Conservation (phyloP, 1,140 invertebrate genomes). For the Bombus superbus region DNA sequence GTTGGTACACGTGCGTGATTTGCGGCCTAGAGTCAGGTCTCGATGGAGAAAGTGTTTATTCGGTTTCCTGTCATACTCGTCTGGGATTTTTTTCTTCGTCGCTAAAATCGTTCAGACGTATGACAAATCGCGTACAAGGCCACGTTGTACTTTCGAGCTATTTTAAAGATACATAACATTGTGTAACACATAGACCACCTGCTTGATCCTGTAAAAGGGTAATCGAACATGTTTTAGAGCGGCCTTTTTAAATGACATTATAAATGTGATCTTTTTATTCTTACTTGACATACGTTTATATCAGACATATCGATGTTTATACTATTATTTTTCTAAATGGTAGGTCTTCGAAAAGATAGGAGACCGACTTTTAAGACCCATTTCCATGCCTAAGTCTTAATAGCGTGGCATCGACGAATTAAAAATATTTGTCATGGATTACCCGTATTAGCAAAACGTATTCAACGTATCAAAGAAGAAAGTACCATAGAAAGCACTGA, state of each 20-base stretch:
- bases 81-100: not conserved
- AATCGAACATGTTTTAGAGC: not conserved
- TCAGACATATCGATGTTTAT: too few species aligned
- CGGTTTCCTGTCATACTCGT: not conserved
- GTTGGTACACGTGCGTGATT: constrained; percentile 8
- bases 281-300: too few species aligned
- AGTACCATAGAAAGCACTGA: not conserved
- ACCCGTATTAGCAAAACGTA: too few species aligned
- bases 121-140: not conserved
- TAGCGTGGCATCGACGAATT: too few species aligned
- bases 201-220: not conserved
- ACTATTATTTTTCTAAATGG: too few species aligned
- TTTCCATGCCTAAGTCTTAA: too few species aligned
- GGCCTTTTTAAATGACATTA: not conserved
- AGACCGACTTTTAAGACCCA: too few species aligned
- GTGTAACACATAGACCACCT: not conserved
- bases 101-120: not conserved
- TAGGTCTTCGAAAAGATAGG: too few species aligned
- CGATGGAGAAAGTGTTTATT: constrained; percentile 25
- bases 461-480: not conserved
- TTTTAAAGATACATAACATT: not conserved
- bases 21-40: not conserved
- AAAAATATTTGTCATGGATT: too few species aligned
- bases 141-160: not conserved
- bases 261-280: not conserved